Percentiles rank a stretch among this genome's conserved stretches.
These are phyloP conservation scores for Anoncus sp. DNA, from an alignment of 2,888 invertebrate species.

Conservation along the genomic window DNA sequence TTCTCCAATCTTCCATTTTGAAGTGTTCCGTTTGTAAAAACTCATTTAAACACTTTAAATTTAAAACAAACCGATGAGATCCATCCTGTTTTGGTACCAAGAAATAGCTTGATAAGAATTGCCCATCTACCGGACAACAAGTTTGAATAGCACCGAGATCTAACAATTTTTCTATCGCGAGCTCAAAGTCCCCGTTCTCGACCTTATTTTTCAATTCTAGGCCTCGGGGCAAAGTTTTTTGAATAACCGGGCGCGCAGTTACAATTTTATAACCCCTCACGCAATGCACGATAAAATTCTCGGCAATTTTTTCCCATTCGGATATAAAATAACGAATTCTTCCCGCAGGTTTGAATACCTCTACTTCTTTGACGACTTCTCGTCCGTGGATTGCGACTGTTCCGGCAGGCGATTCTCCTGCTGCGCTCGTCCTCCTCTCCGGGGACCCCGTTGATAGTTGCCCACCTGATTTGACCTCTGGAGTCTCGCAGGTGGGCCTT, in stretches of 20 bases:
- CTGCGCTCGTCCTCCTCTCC: constrained; percentile 34
- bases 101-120: constrained; percentile 61
- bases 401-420: constrained; percentile 34
- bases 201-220: not conserved
- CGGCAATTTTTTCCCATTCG: constrained; percentile 34
- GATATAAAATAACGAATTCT: constrained; percentile 34
- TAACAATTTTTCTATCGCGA: constrained; percentile 39
- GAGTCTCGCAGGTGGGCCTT: constrained; percentile 22
- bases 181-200: constrained; percentile 7
- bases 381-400: constrained; percentile 25
- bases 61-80: constrained; percentile 52
- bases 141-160: constrained; percentile 35
- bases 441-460: constrained; percentile 24
- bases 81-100: constrained; percentile 61
- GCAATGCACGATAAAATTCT: constrained; percentile 36
- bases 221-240: constrained; percentile 3
- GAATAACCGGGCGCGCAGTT: constrained; percentile 13
- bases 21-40: constrained; percentile 59
- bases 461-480: constrained; percentile 44
- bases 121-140: constrained; percentile 17
- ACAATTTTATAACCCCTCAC: constrained; percentile 35
- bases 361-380: constrained; percentile 43
- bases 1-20: constrained; percentile 63
- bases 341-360: constrained; percentile 26
- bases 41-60: constrained; percentile 46